Evolutionary conservation across 2,113 vertebrate genomes (phyloP), one percentile per base, ranked within the genome.

Genomic region (Anoplopoma fimbria): DNA sequence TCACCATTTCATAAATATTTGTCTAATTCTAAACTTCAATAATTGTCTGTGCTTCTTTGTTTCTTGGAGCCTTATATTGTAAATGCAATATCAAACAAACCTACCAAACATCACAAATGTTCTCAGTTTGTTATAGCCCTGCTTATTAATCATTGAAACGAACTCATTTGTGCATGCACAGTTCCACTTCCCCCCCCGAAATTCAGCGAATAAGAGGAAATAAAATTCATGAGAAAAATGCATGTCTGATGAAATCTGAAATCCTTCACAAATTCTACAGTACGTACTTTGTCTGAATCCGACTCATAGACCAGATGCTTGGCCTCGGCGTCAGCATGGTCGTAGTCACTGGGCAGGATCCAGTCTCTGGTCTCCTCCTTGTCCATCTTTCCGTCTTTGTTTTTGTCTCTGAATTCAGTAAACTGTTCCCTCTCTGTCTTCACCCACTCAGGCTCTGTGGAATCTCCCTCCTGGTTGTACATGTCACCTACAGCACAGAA

Each of bases 361-460:
- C 98, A 99, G 55, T 99, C 98, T 78, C 96, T 96, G 61, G 98
- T 99, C 86, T 99, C 98, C 1, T 98, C 97, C 62, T 97, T 97
- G 94, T 99, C 97, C 98, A 99, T 99, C 60, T 96, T 97, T 1
- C 98, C 98, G 0, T 99, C 98, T 36, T 95, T 96, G 91, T 99
- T 99, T 90, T 97, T 97, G 90, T 99, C 98, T 63, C 98, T 94
- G 92, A 99, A 99, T 40, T 99, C 98, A 23, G 96, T 95, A 19
- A 99, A 99, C 57, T 99, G 98, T 4, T 99, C 97, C 55, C 97
- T 93, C 85, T 99, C 98, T 0, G 98, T 98, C 89, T 96, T 97
- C 64, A 99, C 98, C 98, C 98, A 99, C 64, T 99, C 98, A 0
- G 98, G 98, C 36, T 99, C 98, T 1, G 96, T 89, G 0, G 94